Percentiles rank a stretch among this genome's conserved stretches.
These are phyloP conservation scores for Perodicticus potto DNA, from an alignment of 2,797 vertebrate species.

Conservation along the genomic window DNA sequence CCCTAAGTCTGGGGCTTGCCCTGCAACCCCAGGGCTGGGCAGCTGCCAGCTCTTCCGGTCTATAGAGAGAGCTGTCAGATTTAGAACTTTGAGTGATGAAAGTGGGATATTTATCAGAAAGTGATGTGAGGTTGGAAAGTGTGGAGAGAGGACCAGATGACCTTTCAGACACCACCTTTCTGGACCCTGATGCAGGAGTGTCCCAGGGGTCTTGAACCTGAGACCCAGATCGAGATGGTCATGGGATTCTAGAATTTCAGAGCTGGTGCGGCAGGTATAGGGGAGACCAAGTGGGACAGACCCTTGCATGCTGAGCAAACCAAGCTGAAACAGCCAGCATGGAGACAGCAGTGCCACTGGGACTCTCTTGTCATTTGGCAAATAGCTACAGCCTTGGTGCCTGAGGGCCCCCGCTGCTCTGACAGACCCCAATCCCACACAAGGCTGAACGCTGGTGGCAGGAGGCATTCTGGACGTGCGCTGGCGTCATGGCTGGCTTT, in stretches of 20 bases:
- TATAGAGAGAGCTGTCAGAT: background rate
- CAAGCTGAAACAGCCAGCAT: rapidly evolving
- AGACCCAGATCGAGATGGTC: background rate
- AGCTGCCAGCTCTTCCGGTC: background rate
- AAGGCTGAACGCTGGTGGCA: rapidly evolving
- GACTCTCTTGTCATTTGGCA: too few relatives aligned
- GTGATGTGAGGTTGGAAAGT: background rate
- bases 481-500: rapidly evolving
- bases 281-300: background rate
- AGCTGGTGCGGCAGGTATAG: background rate
- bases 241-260: too few relatives aligned
- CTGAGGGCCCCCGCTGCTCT: background rate
- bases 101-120: background rate
- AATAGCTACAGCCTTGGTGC: too few relatives aligned
- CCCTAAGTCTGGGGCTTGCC: background rate
- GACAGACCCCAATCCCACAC: rapidly evolving
- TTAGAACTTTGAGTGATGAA: background rate
- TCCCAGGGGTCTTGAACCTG: background rate
- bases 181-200: background rate
- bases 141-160: background rate
- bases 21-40: background rate
- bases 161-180: background rate
- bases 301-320: rapidly evolving
- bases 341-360: too few relatives aligned
- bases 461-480: rapidly evolving